Conservation (phyloP, 2,797 vertebrate species). For the Acanthurus leucopareius region DNA sequence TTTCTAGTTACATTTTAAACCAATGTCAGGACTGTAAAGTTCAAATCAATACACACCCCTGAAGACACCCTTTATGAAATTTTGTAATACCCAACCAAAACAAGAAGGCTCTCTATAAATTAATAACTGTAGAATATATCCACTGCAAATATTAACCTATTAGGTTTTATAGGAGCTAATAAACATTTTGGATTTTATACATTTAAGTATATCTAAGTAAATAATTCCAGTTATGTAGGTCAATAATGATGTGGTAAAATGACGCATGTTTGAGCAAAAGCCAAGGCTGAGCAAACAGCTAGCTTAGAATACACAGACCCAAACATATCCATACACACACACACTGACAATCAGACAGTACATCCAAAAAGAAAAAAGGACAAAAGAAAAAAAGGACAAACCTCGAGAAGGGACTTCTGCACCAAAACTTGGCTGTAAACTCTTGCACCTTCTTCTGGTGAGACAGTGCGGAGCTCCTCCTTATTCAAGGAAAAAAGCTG, state of each 20-base stretch:
- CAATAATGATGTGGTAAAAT: conserved; percentile 20
- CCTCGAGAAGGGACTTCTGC: conserved; percentile 89
- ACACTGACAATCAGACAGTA: conserved; percentile 8
- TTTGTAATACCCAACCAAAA: not conserved
- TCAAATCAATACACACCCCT: not conserved
- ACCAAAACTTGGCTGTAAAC: conserved; percentile 90
- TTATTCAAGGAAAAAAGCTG: conserved; percentile 87
- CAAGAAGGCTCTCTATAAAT: not conserved
- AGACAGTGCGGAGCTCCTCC: conserved; percentile 82
- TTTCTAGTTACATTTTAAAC: not conserved
- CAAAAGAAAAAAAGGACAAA: conserved; percentile 73
- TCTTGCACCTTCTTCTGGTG: conserved; percentile 85
- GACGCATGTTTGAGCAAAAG: conserved; percentile 34
- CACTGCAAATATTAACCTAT: too few relatives aligned
- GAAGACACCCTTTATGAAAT: not conserved
- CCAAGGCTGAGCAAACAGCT: conserved; percentile 63
- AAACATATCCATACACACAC: conserved; percentile 6
- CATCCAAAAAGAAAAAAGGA: not conserved
- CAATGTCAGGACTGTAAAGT: not conserved
- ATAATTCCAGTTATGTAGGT: conserved; percentile 30
- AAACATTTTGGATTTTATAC: not conserved
- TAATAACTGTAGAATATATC: not conserved
- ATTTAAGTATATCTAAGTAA: not conserved
- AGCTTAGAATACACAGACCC: conserved; percentile 19
- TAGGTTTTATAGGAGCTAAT: not conserved